phyloP scores from a whole-genome alignment of 2,797 vertebrate species.

The Notoglanidium macrostoma region DNA sequence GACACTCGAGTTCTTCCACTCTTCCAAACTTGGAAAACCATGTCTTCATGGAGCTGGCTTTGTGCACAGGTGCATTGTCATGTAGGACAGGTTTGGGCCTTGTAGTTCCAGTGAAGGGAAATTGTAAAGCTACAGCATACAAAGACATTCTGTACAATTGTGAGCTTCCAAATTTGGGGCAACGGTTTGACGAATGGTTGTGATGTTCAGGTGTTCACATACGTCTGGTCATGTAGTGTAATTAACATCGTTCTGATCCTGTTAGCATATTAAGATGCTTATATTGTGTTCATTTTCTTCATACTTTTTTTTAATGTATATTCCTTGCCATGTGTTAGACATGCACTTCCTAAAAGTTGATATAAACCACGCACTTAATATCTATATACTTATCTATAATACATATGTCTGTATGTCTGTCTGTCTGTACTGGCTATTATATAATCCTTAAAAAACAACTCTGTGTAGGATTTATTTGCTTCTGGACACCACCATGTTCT shows the following conservation, averaged over 20 bases:
- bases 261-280: too few species aligned
- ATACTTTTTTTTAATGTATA: neutral
- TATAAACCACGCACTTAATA: neutral
- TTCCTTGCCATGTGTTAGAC: neutral
- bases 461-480: too few species aligned
- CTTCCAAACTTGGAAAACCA: neutral
- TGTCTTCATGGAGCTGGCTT: neutral
- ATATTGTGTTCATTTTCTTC: neutral
- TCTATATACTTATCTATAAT: neutral
- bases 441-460: neutral
- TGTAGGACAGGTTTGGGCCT: neutral
- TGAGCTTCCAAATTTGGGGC: neutral
- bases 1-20: neutral
- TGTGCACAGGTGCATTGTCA: neutral
- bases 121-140: neutral
- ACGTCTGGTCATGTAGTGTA: neutral
- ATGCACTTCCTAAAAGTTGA: neutral
- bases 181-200: neutral
- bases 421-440: neutral
- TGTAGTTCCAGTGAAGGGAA: neutral
- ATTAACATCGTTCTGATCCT: neutral
- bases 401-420: neutral
- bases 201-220: neutral
- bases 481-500: neutral
- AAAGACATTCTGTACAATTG: neutral